Conservation (phyloP, 2,797 vertebrate species). For the Setipinna tenuifilis region DNA sequence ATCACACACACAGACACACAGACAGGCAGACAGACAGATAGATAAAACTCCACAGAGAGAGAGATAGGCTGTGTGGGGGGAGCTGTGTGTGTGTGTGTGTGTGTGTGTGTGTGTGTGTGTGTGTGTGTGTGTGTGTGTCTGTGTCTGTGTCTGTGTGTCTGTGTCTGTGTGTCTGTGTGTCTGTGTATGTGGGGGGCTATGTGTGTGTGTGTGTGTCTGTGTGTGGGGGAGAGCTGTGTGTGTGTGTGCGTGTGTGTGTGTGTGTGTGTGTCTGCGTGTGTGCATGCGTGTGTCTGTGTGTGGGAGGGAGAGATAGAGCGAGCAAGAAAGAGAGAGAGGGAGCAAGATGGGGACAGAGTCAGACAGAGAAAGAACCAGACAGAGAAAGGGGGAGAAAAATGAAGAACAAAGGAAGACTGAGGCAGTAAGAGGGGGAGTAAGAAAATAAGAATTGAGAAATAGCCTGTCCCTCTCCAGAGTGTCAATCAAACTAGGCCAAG, state of each 20-base stretch:
- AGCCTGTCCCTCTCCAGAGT: not conserved
- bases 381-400: not conserved
- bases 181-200: not conserved
- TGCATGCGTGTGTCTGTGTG: not conserved
- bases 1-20: too few relatives aligned
- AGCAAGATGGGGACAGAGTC: not conserved
- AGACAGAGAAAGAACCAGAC: slow-evolving; percentile 38
- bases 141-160: slow-evolving; percentile 41
- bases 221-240: slow-evolving; percentile 20
- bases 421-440: not conserved
- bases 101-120: not conserved
- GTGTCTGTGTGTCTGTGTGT: not conserved
- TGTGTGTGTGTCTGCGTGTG: slow-evolving; percentile 33
- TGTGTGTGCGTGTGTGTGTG: slow-evolving; percentile 42
- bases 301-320: not conserved
- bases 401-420: not conserved
- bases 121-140: slow-evolving; percentile 13
- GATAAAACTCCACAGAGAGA: not conserved
- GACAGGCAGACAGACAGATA: too few relatives aligned
- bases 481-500: not conserved
- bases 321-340: not conserved
- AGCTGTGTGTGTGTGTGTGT: too few relatives aligned
- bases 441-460: not conserved
- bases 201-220: too few relatives aligned
- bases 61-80: not conserved